Evolutionary conservation across 2,888 invertebrate genomes (phyloP).

Genomic region (Dinocampus coccinellae): DNA sequence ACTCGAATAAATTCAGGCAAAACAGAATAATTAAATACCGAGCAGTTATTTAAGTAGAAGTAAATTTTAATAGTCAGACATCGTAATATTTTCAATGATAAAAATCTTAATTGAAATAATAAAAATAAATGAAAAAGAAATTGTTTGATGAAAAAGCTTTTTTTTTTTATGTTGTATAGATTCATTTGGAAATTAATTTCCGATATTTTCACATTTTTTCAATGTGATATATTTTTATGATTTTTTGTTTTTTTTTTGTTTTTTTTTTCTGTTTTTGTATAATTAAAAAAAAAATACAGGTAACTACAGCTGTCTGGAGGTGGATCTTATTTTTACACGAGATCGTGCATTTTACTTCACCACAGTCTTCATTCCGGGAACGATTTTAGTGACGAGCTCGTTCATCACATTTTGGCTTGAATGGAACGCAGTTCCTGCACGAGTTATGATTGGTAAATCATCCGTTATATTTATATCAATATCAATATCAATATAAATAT

Average conservation of each 20-base stretch:
- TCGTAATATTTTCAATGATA: background rate
- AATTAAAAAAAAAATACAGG: slow-evolving; percentile 71
- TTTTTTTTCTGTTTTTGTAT: background rate
- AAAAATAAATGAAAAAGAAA: background rate
- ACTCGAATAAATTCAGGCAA: too few species aligned
- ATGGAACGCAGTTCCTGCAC: slow-evolving; percentile 96
- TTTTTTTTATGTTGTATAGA: too few species aligned
- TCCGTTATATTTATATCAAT: background rate
- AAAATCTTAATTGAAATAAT: background rate
- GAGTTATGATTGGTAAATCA: slow-evolving; percentile 93
- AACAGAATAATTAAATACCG: background rate
- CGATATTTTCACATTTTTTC: too few species aligned
- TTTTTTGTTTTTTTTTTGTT: background rate
- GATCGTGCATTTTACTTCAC: slow-evolving; percentile 98
- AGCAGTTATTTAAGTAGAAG: background rate
- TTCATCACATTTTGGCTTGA: slow-evolving; percentile 98
- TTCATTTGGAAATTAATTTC: too few species aligned
- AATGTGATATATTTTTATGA: too few species aligned
- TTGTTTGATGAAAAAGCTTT: too few species aligned
- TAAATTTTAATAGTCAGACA: background rate
- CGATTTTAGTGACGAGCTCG: slow-evolving; percentile 95
- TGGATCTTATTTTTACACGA: slow-evolving; percentile 93
- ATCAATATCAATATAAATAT: background rate
- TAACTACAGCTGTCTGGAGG: slow-evolving; percentile 96
- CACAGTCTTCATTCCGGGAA: slow-evolving; percentile 96